A percentile compares a stretch with the other conserved stretches of the same genome.
These are phyloP conservation scores for Spisula solida DNA, from an alignment of 2,888 invertebrate genomes.

Conservation along the genomic window DNA sequence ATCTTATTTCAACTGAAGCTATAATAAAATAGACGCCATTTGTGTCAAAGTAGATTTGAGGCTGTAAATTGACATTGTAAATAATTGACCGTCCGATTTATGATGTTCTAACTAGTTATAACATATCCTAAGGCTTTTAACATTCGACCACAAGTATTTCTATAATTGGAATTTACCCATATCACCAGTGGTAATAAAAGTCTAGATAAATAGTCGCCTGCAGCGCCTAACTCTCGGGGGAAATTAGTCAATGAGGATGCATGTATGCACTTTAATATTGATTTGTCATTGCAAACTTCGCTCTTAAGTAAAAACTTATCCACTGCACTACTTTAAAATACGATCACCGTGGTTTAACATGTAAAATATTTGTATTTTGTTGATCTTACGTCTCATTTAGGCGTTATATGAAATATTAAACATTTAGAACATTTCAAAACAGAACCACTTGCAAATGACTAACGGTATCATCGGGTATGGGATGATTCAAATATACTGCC, in stretches of 20 bases:
- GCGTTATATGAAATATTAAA: no score
- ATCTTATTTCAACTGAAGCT: conserved; percentile 33
- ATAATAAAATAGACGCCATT: conserved; percentile 19
- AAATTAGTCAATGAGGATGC: no score
- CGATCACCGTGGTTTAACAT: not conserved
- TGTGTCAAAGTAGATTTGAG: conserved; percentile 25
- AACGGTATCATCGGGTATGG: no score
- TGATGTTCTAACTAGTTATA: conserved; percentile 15
- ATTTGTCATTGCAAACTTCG: no score
- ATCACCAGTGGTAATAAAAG: conserved; percentile 29
- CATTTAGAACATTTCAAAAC: no score
- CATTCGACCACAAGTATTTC: conserved; percentile 36
- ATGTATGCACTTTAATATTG: no score
- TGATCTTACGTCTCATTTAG: no score
- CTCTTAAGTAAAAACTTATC: not conserved
- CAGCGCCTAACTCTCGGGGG: no score
- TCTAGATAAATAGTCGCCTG: not conserved
- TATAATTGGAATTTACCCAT: conserved; percentile 18
- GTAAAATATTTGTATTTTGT: not conserved
- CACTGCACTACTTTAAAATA: not conserved
- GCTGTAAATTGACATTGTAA: conserved; percentile 22
- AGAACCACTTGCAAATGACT: no score
- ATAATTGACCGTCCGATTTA: conserved; percentile 37
- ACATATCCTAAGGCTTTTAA: conserved; percentile 10
- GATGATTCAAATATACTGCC: no score